Evolutionary conservation across 1,140 invertebrate species (phyloP).

Genomic region (Octopus sinensis): DNA sequence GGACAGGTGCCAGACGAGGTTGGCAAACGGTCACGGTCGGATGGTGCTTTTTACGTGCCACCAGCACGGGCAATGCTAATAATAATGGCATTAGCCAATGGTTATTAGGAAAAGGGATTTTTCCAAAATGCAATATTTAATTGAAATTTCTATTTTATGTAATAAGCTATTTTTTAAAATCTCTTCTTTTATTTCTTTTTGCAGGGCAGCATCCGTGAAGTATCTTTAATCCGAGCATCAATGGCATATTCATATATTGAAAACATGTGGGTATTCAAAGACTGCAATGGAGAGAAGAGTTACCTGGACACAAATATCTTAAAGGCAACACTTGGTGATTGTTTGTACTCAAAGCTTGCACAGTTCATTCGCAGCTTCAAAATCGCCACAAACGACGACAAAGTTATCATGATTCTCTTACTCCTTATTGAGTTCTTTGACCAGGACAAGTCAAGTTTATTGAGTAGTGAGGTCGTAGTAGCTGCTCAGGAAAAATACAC

Average conservation of each 20-base stretch:
- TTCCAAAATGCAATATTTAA: too few relatives aligned
- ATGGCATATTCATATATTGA: conserved; percentile 82
- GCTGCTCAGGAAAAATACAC: conserved; percentile 89
- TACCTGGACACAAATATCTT: conserved; percentile 77
- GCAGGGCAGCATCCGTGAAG: conserved; percentile 78
- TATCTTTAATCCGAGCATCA: conserved; percentile 85
- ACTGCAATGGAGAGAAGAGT: conserved; percentile 29
- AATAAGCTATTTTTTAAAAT: background rate
- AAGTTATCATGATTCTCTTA: conserved; percentile 84
- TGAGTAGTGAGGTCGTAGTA: conserved; percentile 80
- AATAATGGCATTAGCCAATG: too few relatives aligned
- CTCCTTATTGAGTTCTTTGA: conserved; percentile 86
- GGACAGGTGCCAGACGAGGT: too few relatives aligned
- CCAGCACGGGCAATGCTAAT: too few relatives aligned
- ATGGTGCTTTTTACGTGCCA: too few relatives aligned
- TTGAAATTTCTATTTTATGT: too few relatives aligned
- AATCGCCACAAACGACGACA: conserved; percentile 67
- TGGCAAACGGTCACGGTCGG: too few relatives aligned
- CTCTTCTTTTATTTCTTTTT: conserved; percentile 24
- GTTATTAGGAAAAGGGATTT: too few relatives aligned
- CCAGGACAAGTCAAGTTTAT: conserved; percentile 74
- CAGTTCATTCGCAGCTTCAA: conserved; percentile 43
- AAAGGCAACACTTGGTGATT: conserved; percentile 59
- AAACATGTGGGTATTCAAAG: conserved; percentile 68
- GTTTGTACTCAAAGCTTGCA: conserved; percentile 46